Percentiles rank a stretch among this genome's conserved stretches.
Conservation (phyloP, 2,113 vertebrate species). For the Chunga burmeisteri region DNA sequence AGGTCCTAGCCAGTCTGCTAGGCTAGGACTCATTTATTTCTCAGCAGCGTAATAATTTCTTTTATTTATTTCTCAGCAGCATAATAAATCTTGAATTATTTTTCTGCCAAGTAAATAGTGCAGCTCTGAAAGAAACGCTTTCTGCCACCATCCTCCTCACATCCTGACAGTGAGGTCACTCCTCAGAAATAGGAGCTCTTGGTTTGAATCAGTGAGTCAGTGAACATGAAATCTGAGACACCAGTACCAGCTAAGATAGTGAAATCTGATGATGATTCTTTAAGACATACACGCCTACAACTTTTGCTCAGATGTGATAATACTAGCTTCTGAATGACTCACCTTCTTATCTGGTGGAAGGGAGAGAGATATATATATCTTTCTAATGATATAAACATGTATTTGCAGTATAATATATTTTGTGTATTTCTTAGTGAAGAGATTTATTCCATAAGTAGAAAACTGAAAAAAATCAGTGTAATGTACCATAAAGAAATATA, state of each 20-base stretch:
- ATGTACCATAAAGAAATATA: neutral
- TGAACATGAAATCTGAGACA: slow-evolving; percentile 36
- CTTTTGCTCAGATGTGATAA: slow-evolving; percentile 23
- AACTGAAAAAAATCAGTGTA: neutral
- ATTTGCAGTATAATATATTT: neutral
- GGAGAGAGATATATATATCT: neutral
- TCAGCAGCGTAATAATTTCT: neutral
- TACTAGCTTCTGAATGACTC: slow-evolving; percentile 18
- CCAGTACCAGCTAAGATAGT: neutral
- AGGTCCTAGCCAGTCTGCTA: neutral
- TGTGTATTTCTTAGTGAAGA: neutral
- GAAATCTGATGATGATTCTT: slow-evolving; percentile 48
- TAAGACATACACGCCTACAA: neutral
- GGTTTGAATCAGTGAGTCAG: slow-evolving; percentile 53
- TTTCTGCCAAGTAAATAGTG: neutral
- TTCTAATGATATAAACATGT: neutral
- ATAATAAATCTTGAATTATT: neutral
- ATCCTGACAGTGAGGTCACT: slow-evolving; percentile 22
- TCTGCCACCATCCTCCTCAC: neutral
- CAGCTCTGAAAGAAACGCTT: neutral
- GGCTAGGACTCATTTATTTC: neutral
- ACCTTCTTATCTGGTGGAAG: neutral
- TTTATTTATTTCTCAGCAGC: neutral
- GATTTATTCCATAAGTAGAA: neutral
- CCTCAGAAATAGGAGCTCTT: slow-evolving; percentile 42